Evolutionary conservation across 2,888 invertebrate genomes (phyloP).

Genomic region (Brenthis daphne): DNA sequence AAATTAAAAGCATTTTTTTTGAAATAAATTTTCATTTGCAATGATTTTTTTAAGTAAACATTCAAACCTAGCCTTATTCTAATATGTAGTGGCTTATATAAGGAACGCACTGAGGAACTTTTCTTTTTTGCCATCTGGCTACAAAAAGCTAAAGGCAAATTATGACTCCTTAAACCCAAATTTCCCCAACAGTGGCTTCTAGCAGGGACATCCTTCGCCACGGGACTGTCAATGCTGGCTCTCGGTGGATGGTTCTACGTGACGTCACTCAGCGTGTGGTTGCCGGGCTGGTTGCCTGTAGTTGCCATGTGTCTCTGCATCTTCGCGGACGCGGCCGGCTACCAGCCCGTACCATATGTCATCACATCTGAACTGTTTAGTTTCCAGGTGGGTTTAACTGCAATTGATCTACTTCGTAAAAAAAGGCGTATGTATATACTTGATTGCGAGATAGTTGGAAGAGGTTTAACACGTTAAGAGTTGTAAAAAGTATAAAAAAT

Average conservation of each 20-base stretch:
- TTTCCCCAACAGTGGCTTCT: constrained; percentile 65
- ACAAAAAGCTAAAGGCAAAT: not conserved
- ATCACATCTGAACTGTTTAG: constrained; percentile 74
- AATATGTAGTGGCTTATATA: no score
- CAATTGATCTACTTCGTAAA: no score
- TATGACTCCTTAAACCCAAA: not conserved
- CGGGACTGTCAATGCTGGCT: constrained; percentile 70
- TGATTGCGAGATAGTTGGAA: no score
- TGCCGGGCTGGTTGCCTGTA: constrained; percentile 75
- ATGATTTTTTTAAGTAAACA: no score
- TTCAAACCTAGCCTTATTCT: no score
- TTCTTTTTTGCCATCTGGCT: no score
- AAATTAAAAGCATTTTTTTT: no score
- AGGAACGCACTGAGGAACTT: no score
- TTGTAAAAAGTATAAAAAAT: no score
- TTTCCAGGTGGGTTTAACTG: constrained; percentile 60
- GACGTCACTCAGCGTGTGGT: constrained; percentile 49
- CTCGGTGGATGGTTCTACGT: constrained; percentile 74
- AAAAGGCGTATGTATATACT: no score
- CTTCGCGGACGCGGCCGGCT: constrained; percentile 73
- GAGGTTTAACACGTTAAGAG: no score
- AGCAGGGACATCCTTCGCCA: constrained; percentile 67
- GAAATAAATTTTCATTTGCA: no score
- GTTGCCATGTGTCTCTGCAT: constrained; percentile 74
- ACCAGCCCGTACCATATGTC: constrained; percentile 75